Percentiles rank a stretch among this genome's conserved stretches.
These are phyloP conservation scores for Proctacanthus coquilletti DNA, from an alignment of 1,140 invertebrate genomes.

Conservation along the genomic window DNA sequence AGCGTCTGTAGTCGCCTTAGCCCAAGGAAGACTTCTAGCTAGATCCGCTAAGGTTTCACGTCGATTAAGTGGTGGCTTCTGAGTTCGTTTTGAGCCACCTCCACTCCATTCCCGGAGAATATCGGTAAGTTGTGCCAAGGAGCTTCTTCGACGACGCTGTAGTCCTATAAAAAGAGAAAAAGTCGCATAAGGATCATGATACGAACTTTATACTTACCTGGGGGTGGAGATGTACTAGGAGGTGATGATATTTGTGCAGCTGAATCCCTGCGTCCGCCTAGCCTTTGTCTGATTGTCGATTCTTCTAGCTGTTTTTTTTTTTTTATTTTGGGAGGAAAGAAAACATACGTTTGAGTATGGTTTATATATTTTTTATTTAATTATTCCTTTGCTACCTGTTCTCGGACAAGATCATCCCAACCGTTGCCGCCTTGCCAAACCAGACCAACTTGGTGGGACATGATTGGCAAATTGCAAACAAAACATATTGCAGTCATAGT, in stretches of 20 bases:
- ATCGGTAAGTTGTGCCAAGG: constrained; percentile 73
- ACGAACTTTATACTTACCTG: constrained; percentile 14
- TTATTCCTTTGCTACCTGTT: constrained; percentile 38
- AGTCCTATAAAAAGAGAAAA: constrained; percentile 24
- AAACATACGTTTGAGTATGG: background rate
- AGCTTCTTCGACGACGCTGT: constrained; percentile 58
- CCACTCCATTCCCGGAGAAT: constrained; percentile 73
- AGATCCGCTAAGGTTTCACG: constrained; percentile 74
- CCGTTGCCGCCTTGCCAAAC: constrained; percentile 86
- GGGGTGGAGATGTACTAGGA: constrained; percentile 41
- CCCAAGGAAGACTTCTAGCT: constrained; percentile 57
- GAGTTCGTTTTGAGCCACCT: constrained; percentile 41
- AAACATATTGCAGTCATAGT: constrained; percentile 89
- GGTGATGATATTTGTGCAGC: constrained; percentile 77
- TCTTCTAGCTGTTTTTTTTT: constrained; percentile 61
- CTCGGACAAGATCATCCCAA: constrained; percentile 77
- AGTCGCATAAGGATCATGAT: background rate
- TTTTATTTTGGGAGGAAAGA: too few relatives aligned
- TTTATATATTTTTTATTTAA: too few relatives aligned
- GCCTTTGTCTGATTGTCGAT: constrained; percentile 59
- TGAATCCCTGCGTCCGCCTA: constrained; percentile 68
- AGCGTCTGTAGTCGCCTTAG: constrained; percentile 39
- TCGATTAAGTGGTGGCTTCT: constrained; percentile 52
- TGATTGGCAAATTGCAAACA: constrained; percentile 85
- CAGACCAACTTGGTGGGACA: constrained; percentile 82